Evolutionary conservation across 2,888 invertebrate species (phyloP).

Genomic region (Sarcophaga rosellei): DNA sequence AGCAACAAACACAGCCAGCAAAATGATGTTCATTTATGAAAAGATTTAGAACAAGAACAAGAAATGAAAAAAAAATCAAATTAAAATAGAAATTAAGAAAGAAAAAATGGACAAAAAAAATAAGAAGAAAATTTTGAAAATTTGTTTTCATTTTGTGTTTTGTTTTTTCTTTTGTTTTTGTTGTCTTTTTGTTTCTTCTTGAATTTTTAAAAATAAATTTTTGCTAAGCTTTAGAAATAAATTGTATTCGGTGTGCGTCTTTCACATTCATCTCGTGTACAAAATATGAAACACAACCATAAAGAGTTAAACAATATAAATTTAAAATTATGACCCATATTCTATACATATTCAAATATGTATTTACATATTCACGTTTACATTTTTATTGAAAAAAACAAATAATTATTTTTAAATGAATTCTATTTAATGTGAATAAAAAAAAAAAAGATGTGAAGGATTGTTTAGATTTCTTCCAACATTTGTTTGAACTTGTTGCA

Average conservation of each 20-base stretch:
- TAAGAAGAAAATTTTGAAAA: conserved; percentile 34
- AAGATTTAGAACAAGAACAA: conserved; percentile 21
- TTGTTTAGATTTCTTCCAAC: too few species aligned
- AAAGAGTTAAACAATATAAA: conserved; percentile 60
- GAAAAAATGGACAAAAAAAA: conserved; percentile 10
- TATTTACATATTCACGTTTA: too few species aligned
- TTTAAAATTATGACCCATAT: conserved; percentile 67
- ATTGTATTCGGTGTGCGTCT: conserved; percentile 24
- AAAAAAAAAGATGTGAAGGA: too few species aligned
- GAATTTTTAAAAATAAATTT: conserved; percentile 58
- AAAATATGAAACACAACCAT: conserved; percentile 6
- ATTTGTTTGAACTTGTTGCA: too few species aligned
- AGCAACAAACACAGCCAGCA: conserved; percentile 2
- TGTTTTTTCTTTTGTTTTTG: too few species aligned
- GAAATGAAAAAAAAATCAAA: conserved; percentile 4
- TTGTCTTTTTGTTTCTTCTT: too few species aligned
- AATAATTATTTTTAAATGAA: too few species aligned
- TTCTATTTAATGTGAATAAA: too few species aligned
- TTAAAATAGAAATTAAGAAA: neutral
- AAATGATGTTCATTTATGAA: conserved; percentile 28
- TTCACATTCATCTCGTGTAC: neutral
- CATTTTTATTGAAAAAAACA: too few species aligned
- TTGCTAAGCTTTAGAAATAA: conserved; percentile 59
- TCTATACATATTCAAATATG: neutral
- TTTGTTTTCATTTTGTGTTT: neutral